Base-by-base conservation (phyloP, 1,140 invertebrate species). In the Mizuhopecten yessoensis region DNA sequence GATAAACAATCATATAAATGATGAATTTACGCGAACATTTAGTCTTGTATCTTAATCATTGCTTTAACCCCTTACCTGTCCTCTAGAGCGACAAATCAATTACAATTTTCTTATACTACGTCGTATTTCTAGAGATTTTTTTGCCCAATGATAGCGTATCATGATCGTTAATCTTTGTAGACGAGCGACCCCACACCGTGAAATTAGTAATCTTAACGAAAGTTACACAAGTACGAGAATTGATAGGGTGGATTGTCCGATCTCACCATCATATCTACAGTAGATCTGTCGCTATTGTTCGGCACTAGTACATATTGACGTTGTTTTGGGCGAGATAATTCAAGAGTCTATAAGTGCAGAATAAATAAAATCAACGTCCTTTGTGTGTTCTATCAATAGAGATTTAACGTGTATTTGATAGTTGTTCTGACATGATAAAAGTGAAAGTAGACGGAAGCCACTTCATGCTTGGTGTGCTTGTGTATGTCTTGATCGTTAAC, bases 291-390 rank as follows among this genome's bases (percentile, higher is more conserved):
- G 0, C 11, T 11, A 75, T 75, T 75, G 57, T 75, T n/a, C 17
- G 57, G 23, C n/a, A 75, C 20, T 0, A 29, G 57, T n/a, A 75
- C 57, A n/a, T 75, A 75, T 75, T n/a, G 5, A 29, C 57, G 57
- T 75, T 75, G 57, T 75, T 75, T 75, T 23, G n/a, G 5, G 23
- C 29, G 29, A n/a, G 29, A 29, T 75, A 29, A 75, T 75, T 75
- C 57, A 75, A 75, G 57, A 75, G 57, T 75, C 57, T 29, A 75
- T 75, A 75, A n/a, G 57, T 29, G 57, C 57, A n/a, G 57, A 75
- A 75, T 75, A 75, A 75, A n/a, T 75, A 75, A 75, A 75, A 75
- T 75, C 57, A 75, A 75, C 57, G 57, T 75, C 23, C 57, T 75
- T 75, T 75, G 57, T 75, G 17, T 17, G 57, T 75, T 75, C 29